Evolutionary conservation across 2,113 vertebrate genomes (phyloP), one percentile per base, ranked within the genome.

Genomic region (Etia nguti): DNA sequence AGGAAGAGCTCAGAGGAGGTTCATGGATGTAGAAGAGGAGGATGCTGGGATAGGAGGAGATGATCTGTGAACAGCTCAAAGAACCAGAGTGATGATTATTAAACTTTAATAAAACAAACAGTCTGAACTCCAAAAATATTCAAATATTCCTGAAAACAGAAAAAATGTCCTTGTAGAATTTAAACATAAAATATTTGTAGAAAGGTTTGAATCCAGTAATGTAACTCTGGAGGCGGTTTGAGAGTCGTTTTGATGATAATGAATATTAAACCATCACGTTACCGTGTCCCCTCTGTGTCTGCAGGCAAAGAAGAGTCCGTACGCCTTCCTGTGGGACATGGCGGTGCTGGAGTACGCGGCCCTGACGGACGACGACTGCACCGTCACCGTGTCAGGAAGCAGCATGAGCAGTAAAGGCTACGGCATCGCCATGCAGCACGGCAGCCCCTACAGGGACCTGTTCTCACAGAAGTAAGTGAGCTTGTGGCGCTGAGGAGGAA

Each of bases 321-420:
- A 98, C 10, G 99, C 98, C 38, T 99, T 99, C 91, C 96, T 99
- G 92, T 99, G 99, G 99, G 99, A 99, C 89, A 97, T 98, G 94
- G 98, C 98, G 0, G 98, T 99, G 92, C 96, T 99, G 96, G 98
- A 99, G 92, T 99, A 99, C 0, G 97, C 98, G 0, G 98, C 98
- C 0, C 95, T 99, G 94, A 99, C 98, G 0, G 99, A 99, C 1
- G 98, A 99, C 6, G 98, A 99, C 83, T 99, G 99, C 93, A 97
- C 98, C 2, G 93, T 99, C 95, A 98, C 97, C 0, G 97, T 99
- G 93, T 97, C 97, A 1, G 97, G 98, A 29, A 98, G 96, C 96
- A 97, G 97, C 93, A 94, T 98, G 95, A 99, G 98, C 96, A 99
- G 97, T 94, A 99, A 99, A 95, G 99, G 99, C 88, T 99, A 99